Conservation (phyloP, 2,888 invertebrate species). For the Muscina levida region DNA sequence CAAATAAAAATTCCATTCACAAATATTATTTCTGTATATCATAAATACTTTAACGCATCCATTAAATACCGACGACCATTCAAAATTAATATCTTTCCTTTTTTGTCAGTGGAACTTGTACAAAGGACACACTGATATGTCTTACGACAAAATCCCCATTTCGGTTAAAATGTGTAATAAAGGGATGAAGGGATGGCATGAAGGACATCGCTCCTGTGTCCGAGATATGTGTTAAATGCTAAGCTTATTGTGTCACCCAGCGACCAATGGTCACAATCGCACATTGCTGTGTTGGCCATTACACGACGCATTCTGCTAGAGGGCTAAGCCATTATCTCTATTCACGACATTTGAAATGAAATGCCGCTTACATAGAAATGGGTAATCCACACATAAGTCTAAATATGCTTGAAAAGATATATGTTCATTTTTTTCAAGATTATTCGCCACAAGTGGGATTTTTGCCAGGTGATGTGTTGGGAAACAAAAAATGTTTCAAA, state of each 20-base stretch:
- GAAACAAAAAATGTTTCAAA: no score
- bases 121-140: background rate
- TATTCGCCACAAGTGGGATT: no score
- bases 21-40: slow-evolving; percentile 31
- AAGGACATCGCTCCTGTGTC: background rate
- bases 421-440: slow-evolving; percentile 36
- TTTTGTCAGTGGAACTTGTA: background rate
- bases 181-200: slow-evolving; percentile 8
- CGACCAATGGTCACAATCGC: background rate
- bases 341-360: slow-evolving; percentile 23
- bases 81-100: slow-evolving; percentile 29
- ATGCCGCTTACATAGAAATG: slow-evolving; percentile 21
- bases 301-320: background rate
- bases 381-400: slow-evolving; percentile 9
- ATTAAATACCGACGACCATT: slow-evolving; percentile 34
- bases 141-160: background rate
- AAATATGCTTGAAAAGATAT: slow-evolving; percentile 40
- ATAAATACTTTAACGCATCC: slow-evolving; percentile 46
- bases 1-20: slow-evolving; percentile 34
- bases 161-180: background rate
- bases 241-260: slow-evolving; percentile 45
- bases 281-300: background rate
- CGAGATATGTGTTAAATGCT: slow-evolving; percentile 52
- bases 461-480: no score
- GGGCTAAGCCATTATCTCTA: slow-evolving; percentile 21